A percentile compares a stretch with the other conserved stretches of the same genome.
Evolutionary conservation across 2,797 vertebrate species (phyloP).

Genomic region (Halcyon smyrnensis): DNA sequence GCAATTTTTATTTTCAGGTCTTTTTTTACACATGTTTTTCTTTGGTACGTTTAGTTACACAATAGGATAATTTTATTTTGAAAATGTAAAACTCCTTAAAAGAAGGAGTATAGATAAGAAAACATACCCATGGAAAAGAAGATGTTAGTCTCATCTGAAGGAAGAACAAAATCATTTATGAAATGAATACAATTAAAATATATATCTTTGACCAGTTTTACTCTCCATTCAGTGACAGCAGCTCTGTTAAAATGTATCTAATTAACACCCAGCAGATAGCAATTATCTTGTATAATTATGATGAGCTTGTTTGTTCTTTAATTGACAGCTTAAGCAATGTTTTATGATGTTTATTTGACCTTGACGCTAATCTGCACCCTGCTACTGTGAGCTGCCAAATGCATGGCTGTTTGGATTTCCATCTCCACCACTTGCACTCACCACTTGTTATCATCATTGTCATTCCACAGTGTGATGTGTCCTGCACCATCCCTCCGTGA

Average conservation of each 20-base stretch:
- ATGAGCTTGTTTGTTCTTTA: constrained; percentile 65
- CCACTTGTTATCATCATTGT: neutral
- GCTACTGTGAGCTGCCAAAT: neutral
- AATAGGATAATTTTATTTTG: neutral
- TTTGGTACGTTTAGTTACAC: neutral
- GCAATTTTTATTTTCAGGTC: neutral
- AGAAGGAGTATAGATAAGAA: neutral
- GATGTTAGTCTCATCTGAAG: neutral
- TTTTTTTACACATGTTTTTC: neutral
- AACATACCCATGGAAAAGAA: neutral
- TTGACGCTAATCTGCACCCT: constrained; percentile 17
- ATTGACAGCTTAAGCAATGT: constrained; percentile 50
- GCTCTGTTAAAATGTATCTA: constrained; percentile 48
- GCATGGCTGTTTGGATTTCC: neutral
- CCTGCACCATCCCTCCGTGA: neutral
- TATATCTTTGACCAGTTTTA: neutral
- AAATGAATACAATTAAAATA: constrained; percentile 1
- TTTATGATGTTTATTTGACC: constrained; percentile 68
- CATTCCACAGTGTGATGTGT: neutral
- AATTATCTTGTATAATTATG: constrained; percentile 56
- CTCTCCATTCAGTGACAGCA: constrained; percentile 20
- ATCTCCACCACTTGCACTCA: neutral
- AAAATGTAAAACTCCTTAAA: neutral
- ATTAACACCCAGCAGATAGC: constrained; percentile 67
- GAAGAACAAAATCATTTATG: neutral